Evolutionary conservation across 2,888 invertebrate genomes (phyloP), one percentile per base, ranked within the genome.

Genomic region (Prosapia bicincta): DNA sequence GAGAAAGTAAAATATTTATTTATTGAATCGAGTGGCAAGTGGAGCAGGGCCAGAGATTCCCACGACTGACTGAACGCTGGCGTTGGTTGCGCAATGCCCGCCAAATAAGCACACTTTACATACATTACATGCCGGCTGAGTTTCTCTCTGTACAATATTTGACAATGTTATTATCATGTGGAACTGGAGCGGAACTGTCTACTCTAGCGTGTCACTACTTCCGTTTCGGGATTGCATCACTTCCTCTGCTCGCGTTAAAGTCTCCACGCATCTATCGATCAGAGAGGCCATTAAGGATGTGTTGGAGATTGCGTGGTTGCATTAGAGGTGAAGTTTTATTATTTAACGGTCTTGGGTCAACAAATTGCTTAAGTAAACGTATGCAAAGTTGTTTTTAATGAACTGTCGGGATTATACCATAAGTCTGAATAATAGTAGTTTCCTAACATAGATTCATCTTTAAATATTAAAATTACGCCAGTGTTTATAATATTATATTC

Each of bases 121-220:
- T 54, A 54, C 54, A 54, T 54, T 54, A 54, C 54, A 54, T 54
- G 54, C 20, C 20, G 3, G 20, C 54, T 54, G 54, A 54, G 54
- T 54, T 54, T 54, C 54, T 54, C 54, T 20, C 54, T 3, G 3
- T 54, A 54, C 73, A 28, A 68, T 69, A 43, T 73, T 73, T 69
- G 73, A 73, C 73, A 73, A 69, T 73, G 73, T 73, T 73, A 73
- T 73, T 73, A 68, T 73, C 73, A 38, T 6, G 13, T 24, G 73
- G 66, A 73, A 67, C 73, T 73, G 73, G 73, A 73, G 73, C 73
- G 54, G 24, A 69, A 43, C 73, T 38, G 68, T 9, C 20, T 54
- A 43, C 68, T 73, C 73, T 43, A 54, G 25, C 73, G 69, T 73
- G 68, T 43, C 73, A 73, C 24, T 26, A 69, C 73, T 73, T 73